These are phyloP conservation scores for Diachrysia chrysitis DNA, from an alignment of 2,888 invertebrate species.

Conservation along the genomic window DNA sequence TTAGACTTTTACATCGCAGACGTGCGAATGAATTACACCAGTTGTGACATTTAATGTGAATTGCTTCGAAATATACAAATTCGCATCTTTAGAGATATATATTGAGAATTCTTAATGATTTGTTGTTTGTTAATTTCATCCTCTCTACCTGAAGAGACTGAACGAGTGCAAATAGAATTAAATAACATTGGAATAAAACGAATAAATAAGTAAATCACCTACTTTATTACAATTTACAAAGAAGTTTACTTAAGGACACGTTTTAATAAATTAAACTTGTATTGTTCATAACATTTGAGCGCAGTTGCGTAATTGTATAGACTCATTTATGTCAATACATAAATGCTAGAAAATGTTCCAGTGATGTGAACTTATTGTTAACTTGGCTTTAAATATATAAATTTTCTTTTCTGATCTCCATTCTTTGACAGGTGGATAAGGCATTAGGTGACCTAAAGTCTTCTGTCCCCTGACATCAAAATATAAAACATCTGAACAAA, in stretches of 20 bases:
- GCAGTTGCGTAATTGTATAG: conserved; percentile 22
- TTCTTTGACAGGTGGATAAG: conserved; percentile 7
- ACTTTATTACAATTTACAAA: conserved; percentile 4
- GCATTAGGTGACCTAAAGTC: background rate
- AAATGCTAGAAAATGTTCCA: conserved; percentile 21
- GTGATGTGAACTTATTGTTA: conserved; percentile 1
- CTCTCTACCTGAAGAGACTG: background rate
- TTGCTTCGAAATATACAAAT: too few species aligned
- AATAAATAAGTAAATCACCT: background rate
- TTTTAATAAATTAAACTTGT: background rate
- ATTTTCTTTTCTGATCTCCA: conserved; percentile 31
- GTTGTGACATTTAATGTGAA: too few species aligned
- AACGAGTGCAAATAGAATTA: background rate
- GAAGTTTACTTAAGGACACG: background rate
- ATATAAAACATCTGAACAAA: conserved; percentile 31
- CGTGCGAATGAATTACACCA: background rate
- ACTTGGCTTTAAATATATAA: conserved; percentile 31
- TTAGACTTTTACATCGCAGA: background rate
- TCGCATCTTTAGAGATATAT: too few species aligned
- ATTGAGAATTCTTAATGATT: too few species aligned
- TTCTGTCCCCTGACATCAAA: conserved; percentile 2
- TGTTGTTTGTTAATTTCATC: background rate
- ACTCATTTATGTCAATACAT: conserved; percentile 53
- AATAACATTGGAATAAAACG: background rate
- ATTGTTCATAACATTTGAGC: background rate